Evolutionary conservation across 2,797 vertebrate species (phyloP).

Genomic region (Pipistrellus pipistrellus): DNA sequence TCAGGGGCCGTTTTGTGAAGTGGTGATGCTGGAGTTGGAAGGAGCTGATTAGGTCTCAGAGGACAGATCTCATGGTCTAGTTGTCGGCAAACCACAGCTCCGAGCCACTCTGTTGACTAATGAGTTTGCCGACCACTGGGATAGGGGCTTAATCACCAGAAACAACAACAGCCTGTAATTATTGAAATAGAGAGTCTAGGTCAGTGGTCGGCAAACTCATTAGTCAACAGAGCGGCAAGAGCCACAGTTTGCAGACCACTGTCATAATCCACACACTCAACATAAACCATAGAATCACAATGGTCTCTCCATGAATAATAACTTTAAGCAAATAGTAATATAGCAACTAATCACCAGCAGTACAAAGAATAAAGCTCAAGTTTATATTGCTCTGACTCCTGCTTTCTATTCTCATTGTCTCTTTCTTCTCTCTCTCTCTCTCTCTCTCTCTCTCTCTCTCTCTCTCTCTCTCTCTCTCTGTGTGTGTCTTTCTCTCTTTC

Average conservation of each 20-base stretch:
- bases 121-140: too few species aligned
- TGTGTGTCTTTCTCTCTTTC: too few species aligned
- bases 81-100: too few species aligned
- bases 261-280: background rate
- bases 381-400: background rate
- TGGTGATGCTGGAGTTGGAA: background rate
- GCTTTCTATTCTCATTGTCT: background rate
- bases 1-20: background rate
- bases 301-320: background rate
- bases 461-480: background rate
- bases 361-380: background rate
- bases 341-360: background rate
- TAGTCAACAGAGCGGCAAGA: too few species aligned
- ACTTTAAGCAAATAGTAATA: background rate
- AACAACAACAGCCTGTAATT: too few species aligned
- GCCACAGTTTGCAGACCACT: too few species aligned
- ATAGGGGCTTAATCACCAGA: too few species aligned
- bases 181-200: too few species aligned
- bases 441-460: background rate
- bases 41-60: background rate
- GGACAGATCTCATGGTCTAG: background rate
- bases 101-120: too few species aligned
- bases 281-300: background rate
- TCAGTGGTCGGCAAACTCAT: too few species aligned
- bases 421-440: background rate